Conservation (phyloP, 2,113 vertebrate species). For the Eonycteris spelaea region DNA sequence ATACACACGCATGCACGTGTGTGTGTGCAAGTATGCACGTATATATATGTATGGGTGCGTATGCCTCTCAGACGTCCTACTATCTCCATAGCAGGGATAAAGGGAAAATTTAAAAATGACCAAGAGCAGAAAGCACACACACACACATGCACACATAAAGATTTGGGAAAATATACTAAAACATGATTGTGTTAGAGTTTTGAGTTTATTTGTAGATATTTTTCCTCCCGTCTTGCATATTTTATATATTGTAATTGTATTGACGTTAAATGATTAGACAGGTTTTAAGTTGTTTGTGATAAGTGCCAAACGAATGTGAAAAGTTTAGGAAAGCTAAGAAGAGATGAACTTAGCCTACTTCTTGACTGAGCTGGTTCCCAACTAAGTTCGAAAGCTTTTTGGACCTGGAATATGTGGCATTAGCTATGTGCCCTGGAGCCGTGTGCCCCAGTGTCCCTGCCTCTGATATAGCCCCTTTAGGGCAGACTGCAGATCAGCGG, state of each 20-base stretch:
- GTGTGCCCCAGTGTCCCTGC: no score
- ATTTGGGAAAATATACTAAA: neutral
- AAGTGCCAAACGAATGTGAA: neutral
- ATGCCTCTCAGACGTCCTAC: neutral
- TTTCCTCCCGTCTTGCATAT: neutral
- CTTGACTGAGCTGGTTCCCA: neutral
- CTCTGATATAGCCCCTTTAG: no score
- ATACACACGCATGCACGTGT: neutral
- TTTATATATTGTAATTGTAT: neutral
- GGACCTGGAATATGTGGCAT: neutral
- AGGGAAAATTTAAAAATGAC: neutral
- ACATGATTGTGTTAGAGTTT: neutral
- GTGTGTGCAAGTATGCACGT: neutral
- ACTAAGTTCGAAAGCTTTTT: neutral
- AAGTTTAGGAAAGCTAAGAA: neutral
- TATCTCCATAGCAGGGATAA: neutral
- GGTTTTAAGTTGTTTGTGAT: neutral
- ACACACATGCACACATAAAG: no score
- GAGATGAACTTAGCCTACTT: neutral
- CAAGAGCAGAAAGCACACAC: no score
- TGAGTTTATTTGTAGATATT: neutral
- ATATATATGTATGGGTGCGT: neutral
- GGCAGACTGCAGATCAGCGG: neutral
- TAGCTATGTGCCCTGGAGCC: neutral
- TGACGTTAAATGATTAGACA: neutral